Percentiles rank a stretch among this genome's conserved stretches.
phyloP scores from a whole-genome alignment of 2,113 vertebrate species.

The Cebidichthys violaceus region DNA sequence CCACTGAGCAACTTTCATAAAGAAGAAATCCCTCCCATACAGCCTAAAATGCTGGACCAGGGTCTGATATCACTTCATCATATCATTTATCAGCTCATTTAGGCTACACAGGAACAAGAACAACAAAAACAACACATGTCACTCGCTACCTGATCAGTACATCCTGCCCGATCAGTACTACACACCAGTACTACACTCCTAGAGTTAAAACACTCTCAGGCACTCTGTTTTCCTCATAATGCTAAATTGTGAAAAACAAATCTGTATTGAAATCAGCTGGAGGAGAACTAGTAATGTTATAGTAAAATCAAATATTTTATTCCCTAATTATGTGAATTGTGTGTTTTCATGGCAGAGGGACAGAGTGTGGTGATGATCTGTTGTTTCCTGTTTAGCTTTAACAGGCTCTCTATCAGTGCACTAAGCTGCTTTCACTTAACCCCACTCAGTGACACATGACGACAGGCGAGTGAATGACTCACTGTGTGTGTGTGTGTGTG shows the following conservation, averaged over 20 bases:
- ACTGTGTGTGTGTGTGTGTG: constrained; percentile 6
- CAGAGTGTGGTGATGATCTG: constrained; percentile 24
- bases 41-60: no score
- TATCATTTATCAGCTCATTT: not conserved
- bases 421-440: constrained; percentile 64
- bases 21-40: not conserved
- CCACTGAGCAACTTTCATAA: not conserved
- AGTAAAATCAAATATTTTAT: not conserved
- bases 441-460: constrained; percentile 22
- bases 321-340: no score
- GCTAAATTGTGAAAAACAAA: not conserved
- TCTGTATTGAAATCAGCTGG: not conserved
- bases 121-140: no score
- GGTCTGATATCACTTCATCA: not conserved
- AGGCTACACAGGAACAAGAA: not conserved
- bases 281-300: not conserved
- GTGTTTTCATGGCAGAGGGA: not conserved
- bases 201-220: not conserved
- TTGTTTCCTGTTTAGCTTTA: constrained; percentile 52
- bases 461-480: constrained; percentile 39
- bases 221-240: not conserved
- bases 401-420: constrained; percentile 42
- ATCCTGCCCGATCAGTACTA: no score
- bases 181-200: no score
- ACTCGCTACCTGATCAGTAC: no score